Conservation (phyloP, 2,113 vertebrate species). For the Crotalus viridis region DNA sequence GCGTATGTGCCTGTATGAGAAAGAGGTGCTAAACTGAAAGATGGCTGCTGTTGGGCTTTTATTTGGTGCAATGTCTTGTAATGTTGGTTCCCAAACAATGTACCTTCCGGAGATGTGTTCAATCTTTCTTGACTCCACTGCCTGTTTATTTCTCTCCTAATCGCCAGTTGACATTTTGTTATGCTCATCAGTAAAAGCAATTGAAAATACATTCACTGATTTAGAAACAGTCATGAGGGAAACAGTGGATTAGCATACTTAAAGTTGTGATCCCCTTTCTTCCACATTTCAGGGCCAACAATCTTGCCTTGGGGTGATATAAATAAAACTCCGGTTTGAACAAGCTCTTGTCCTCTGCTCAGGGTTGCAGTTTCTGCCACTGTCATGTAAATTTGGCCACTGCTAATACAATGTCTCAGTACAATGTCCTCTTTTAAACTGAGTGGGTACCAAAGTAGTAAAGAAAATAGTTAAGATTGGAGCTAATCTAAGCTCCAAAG, state of each 20-base stretch:
- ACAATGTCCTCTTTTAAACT: background rate
- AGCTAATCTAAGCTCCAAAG: background rate
- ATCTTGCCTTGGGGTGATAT: background rate
- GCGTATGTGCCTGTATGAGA: no score
- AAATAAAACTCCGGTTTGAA: constrained; percentile 16
- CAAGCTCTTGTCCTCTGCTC: background rate
- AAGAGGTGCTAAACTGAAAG: background rate
- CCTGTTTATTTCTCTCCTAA: background rate
- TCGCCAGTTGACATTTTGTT: background rate
- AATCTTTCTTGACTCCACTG: constrained; percentile 6
- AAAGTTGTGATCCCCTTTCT: background rate
- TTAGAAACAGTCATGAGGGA: background rate
- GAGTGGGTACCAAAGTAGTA: background rate
- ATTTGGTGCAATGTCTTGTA: background rate
- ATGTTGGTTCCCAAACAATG: background rate
- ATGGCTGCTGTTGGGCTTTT: background rate
- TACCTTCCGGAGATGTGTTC: background rate
- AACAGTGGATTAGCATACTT: background rate
- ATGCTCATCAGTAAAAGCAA: background rate
- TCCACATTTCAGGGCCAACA: background rate
- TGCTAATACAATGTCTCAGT: background rate
- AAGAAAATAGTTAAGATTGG: background rate
- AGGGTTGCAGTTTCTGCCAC: background rate
- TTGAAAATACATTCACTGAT: background rate
- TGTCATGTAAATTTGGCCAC: background rate